Base-by-base conservation (phyloP, 2,797 vertebrate species). In the Phoxinus dragarum region DNA sequence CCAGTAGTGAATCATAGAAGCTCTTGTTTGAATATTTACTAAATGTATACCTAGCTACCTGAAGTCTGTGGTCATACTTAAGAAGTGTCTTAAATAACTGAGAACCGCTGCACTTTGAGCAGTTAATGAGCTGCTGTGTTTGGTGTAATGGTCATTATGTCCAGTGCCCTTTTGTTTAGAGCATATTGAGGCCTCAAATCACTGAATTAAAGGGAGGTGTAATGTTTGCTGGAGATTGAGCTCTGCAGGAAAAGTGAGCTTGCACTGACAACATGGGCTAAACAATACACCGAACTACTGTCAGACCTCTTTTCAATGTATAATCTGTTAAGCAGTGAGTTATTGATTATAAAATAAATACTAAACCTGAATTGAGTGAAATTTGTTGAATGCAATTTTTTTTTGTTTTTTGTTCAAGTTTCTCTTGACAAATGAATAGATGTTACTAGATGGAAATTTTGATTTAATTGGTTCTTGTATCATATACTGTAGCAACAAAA, bases 61-160 rank as follows among this genome's bases (percentile, higher is more conserved):
- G 23, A 76, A 66, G 2, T 38, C 16, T 84, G 73, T 84, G 64
- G 82, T 77, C 82, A 68, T 84, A 76, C 9, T 56, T 67, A 77
- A 83, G 27, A 83, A 84, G 82, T 78, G 64, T 84, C 36, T 84
- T 31, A 77, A 69, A 84, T 77, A 31, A 84, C 47, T 42, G 73
- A 73, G 38, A 82, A 82, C 11, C 5, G 21, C 11, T 82, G 54
- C 19, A n/a, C 38, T 34, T 61, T 61, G 27, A 69, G 36, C 61
- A 68, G 21, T 8, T 54, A 84, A 77, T 67, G 36, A 68, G 19
- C 47, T 34, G 11, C 73, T 69, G 36, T 69, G n/a, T 77, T 54
- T 14, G 47, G 54, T 72, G 71, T 38, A 74, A 74, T 66, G 31
- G 2, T 64, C 64, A 54, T 78, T 69, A 69, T 78, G 49, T 69